These are phyloP conservation scores for Enteromius treurensis DNA, from an alignment of 2,797 vertebrate species.

Conservation along the genomic window DNA sequence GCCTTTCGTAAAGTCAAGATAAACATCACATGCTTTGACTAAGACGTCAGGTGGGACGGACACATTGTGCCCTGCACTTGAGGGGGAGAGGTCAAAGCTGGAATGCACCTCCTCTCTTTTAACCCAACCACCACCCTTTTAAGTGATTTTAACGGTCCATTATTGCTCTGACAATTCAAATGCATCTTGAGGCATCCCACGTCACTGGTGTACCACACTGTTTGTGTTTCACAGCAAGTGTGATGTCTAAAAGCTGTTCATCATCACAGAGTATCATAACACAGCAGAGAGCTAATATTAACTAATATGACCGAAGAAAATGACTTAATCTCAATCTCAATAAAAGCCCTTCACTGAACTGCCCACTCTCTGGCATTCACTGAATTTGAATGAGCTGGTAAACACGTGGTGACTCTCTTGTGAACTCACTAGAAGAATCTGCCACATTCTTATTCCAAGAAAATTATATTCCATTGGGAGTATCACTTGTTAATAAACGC, in stretches of 20 bases:
- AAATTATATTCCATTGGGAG: not conserved
- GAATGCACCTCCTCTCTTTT: not conserved
- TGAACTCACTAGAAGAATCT: constrained; percentile 7
- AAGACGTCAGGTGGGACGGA: not conserved
- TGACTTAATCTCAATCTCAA: constrained; percentile 13
- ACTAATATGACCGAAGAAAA: not conserved
- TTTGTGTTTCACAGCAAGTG: constrained; percentile 16
- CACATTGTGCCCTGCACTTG: constrained; percentile 13
- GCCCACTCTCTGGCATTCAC: constrained; percentile 27
- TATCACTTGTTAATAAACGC: not conserved
- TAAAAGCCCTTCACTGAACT: constrained; percentile 23
- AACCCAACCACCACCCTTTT: constrained; percentile 20
- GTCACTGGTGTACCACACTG: constrained; percentile 2
- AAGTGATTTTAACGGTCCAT: constrained; percentile 22
- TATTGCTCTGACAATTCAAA: constrained; percentile 20
- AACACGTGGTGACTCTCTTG: constrained; percentile 53
- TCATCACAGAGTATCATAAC: not conserved
- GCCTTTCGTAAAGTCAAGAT: not conserved
- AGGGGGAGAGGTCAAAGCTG: constrained; percentile 17
- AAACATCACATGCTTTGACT: constrained; percentile 9
- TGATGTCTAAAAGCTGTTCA: not conserved
- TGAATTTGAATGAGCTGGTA: constrained; percentile 47
- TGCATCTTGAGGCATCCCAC: constrained; percentile 20
- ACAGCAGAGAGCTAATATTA: not conserved
- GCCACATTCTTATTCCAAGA: constrained; percentile 6